Base-by-base conservation (phyloP, 2,888 invertebrate species). In the Pollenia labialis region DNA sequence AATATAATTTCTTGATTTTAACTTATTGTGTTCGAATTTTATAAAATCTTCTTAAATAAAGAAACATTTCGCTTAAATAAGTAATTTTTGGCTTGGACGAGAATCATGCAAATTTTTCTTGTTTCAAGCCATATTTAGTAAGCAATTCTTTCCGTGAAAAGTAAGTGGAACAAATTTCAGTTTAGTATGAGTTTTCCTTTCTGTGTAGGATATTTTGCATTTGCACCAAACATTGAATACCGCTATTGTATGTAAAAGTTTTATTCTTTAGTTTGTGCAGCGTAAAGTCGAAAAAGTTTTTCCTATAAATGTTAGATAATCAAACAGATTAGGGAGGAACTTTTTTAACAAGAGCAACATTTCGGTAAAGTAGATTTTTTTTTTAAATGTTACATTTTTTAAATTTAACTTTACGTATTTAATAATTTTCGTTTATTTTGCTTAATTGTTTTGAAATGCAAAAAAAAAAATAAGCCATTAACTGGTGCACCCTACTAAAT, bases 241-340 rank as follows among this genome's bases (percentile, higher is more conserved):
- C 56, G 58, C 48, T 32, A 40, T 76, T 52, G 46, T n/a, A n/a
- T 68, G n/a, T 40, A 12, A 16, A 80, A 44, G 32, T 62, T 68
- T 48, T 82, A 54, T 52, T 68, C 50, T 60, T 60, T 42, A 54
- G 46, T 32, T 54, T 54, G 40, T 69, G 23, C 4, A 82, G 76
- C 69, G 54, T 69, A 71, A 82, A 82, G 62, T 82, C 52, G 75
- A 82, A 75, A 69, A 81, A 75, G 18, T 62, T 82, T 69, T 48
- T 76, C 54, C 32, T 69, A 60, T 10, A 62, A 50, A 50, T 50
- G 7, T 58, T n/a, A 60, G 42, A 60, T 14, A 56, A 7, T 64
- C 14, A 6, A 40, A 56, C 42, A 23, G n/a, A 69, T 68, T 69
- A 69, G 23, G 69, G 69, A 4, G 14, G 9, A 23, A 42, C 40